Percentiles rank a stretch among this genome's conserved stretches.
Evolutionary conservation across 2,888 invertebrate genomes (phyloP).

Genomic region (Metallyticus violacea): DNA sequence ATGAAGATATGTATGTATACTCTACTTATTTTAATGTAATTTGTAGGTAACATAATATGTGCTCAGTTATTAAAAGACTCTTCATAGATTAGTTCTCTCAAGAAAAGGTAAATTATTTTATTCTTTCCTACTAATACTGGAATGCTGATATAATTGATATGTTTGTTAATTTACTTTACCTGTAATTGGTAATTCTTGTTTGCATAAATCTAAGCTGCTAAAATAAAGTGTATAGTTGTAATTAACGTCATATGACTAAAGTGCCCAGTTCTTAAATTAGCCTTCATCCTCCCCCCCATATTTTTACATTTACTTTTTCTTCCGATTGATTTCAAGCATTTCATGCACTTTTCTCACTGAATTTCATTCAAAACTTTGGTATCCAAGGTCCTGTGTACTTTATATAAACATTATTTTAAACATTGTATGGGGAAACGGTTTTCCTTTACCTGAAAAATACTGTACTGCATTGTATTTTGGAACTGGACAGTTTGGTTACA

Average conservation of each 20-base stretch:
- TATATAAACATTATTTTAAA: too few relatives aligned
- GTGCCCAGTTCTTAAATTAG: too few relatives aligned
- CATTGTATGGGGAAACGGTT: too few relatives aligned
- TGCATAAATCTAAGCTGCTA: background rate
- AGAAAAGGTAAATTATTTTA: background rate
- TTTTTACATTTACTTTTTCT: too few relatives aligned
- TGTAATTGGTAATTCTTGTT: background rate
- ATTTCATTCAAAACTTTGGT: too few relatives aligned
- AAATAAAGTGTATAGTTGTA: too few relatives aligned
- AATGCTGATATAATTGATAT: background rate
- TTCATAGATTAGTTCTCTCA: background rate
- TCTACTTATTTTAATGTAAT: background rate
- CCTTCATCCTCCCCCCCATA: too few relatives aligned
- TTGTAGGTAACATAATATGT: background rate
- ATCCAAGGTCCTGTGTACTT: too few relatives aligned
- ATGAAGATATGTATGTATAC: background rate
- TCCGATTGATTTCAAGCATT: too few relatives aligned
- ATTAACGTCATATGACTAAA: too few relatives aligned
- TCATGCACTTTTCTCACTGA: too few relatives aligned
- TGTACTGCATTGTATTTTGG: background rate
- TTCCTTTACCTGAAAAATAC: background rate
- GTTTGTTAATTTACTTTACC: background rate
- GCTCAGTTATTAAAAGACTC: background rate
- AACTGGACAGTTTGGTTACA: too few relatives aligned
- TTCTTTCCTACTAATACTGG: background rate